Base-by-base conservation (phyloP, 2,888 invertebrate genomes). In the Limnephilus rhombicus region DNA sequence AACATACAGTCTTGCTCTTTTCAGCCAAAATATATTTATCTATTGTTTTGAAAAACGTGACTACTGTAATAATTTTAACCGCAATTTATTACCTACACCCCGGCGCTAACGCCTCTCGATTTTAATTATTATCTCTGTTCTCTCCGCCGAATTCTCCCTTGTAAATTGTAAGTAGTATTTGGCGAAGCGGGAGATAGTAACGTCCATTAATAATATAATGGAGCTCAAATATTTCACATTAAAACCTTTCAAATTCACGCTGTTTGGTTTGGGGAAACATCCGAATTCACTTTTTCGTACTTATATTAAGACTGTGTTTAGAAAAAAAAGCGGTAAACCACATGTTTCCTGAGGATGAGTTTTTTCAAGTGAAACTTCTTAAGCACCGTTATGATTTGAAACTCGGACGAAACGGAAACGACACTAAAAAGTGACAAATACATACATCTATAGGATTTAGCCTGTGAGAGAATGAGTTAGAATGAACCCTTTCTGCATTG, bases 61-160 rank as follows among this genome's bases (percentile, higher is more conserved):
- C 68, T 68, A n/a, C 68, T 68, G 68, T 68, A 68, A 68, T 68
- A 68, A 68, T 68, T 68, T n/a, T 68, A 68, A 68, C 68, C 68
- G 68, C 68, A 68, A 68, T 68, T 24, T 68, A 68, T 68, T 68
- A 68, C 68, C 68, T 68, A 68, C 68, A 68, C 68, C 68, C 68
- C 68, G 68, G 68, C 68, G 68, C 68, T 68, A 68, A 68, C 68
- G 68, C 68, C 68, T 68, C 68, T 68, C 68, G 68, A 68, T 68
- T 68, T 68, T 68, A 68, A 68, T 68, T 68, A 68, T 68, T 68
- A 68, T 68, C 68, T 68, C 24, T 18, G 68, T n/a, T 68, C 24
- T 68, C 68, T 68, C 68, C 24, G 68, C n/a, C 68, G 68, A 68
- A 24, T 68, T 68, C 68, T 24, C 68, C 68, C 24, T 68, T 68